Base-by-base conservation (phyloP, 2,888 invertebrate genomes). In the Morpho deidamia region DNA sequence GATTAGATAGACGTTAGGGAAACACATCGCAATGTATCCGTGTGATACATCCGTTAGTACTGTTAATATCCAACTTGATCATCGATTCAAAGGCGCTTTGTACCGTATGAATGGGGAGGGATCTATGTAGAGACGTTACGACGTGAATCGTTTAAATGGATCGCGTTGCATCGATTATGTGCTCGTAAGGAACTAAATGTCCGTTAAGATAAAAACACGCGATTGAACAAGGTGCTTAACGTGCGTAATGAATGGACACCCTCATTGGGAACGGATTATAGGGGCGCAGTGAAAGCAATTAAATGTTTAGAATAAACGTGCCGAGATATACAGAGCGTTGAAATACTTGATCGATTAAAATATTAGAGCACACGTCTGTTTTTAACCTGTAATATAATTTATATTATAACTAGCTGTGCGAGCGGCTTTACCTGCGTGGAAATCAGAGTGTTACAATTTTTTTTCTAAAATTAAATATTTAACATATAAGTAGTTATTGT, bases 101-200 rank as follows among this genome's bases (percentile, higher is more conserved):
- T 56, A 47, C 59, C 39, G 32, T 48, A 34, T 48, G 48, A 48
- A 48, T 48, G 48, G 10, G 8, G 10, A 40, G 40, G 48, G 11
- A 9, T 40, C 8, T 12, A n/a, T 58, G 45, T 33, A 53, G 59
- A 58, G 61, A 63, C 58, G 63, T 57, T 58, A 58, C 55, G 62
- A 64, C 60, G 65, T 59, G 64, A 65, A 66, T 62, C 61, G 51
- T 60, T 58, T 60, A 50, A 60, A 62, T 58, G 56, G 56, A 54
- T 56, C 56, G 56, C 48, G 48, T 59, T 55, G 51, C 60, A 58
- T 60, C 61, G 62, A 60, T 60, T 59, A 61, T 52, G 51, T 56
- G 54, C 55, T 55, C 43, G 60, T 55, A 56, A 60, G 60, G 56
- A 59, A 53, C 42, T 60, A 51, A 53, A 55, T 49, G 55, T 55